Conservation (phyloP, 1,140 invertebrate species). For the Armadillidium nasatum region DNA sequence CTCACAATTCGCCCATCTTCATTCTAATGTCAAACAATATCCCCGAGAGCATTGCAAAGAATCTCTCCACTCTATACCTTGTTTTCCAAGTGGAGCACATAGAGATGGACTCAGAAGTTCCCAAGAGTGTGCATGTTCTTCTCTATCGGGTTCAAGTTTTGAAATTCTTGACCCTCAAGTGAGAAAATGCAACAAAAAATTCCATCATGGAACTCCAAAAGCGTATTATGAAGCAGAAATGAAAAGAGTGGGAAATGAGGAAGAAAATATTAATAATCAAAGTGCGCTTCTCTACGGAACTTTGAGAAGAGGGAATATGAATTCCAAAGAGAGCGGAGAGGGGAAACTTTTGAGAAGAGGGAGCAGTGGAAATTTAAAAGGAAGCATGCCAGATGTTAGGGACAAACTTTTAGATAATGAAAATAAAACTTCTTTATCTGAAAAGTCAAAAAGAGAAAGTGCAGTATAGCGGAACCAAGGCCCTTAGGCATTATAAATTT, state of each 20-base stretch:
- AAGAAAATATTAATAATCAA: neutral
- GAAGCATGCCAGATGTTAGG: neutral
- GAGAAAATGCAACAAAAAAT: neutral
- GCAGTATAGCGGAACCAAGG: neutral
- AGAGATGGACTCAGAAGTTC: neutral
- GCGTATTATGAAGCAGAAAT: neutral
- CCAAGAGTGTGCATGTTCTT: neutral
- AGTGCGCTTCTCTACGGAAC: neutral
- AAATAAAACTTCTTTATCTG: neutral
- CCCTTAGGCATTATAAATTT: neutral
- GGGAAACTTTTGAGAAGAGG: neutral
- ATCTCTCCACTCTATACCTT: neutral
- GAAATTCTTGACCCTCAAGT: neutral
- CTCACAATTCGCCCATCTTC: neutral
- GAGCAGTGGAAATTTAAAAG: neutral
- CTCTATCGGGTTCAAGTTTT: neutral
- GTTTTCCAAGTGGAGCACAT: neutral
- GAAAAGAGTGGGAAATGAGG: neutral
- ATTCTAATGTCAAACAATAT: neutral
- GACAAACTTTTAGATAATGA: neutral
- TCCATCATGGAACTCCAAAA: neutral
- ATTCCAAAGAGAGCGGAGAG: neutral
- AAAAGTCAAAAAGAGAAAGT: neutral
- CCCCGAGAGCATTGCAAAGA: neutral
- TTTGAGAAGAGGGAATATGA: neutral